These are phyloP conservation scores for Eupithecia subfuscata DNA, from an alignment of 2,888 invertebrate genomes.

Conservation along the genomic window DNA sequence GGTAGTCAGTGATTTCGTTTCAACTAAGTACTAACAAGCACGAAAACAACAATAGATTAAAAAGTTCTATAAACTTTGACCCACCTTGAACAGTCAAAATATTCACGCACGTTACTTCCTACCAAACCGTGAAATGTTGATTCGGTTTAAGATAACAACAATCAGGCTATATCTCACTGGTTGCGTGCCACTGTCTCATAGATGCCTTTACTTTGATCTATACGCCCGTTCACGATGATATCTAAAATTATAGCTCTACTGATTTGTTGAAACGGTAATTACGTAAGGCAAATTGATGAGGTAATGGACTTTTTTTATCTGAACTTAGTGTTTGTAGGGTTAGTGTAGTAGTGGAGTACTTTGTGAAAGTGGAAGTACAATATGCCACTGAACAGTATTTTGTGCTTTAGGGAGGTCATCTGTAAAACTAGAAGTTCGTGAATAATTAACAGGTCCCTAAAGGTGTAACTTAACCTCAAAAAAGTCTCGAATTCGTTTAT, in stretches of 20 bases:
- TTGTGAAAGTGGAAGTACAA: not conserved
- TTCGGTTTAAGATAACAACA: constrained; percentile 45
- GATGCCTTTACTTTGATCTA: constrained; percentile 58
- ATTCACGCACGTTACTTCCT: constrained; percentile 19
- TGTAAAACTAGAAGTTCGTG: not conserved
- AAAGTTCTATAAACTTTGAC: not conserved
- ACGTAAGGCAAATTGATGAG: constrained; percentile 71
- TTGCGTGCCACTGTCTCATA: constrained; percentile 60
- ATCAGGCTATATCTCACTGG: constrained; percentile 48
- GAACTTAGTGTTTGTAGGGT: constrained; percentile 45
- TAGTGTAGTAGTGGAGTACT: not conserved
- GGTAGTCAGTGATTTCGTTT: too few relatives aligned
- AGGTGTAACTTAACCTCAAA: not conserved
- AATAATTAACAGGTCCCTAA: not conserved
- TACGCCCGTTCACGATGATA: constrained; percentile 59
- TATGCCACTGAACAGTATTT: not conserved
- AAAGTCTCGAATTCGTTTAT: not conserved
- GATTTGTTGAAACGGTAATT: constrained; percentile 80
- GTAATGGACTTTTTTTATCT: constrained; percentile 50
- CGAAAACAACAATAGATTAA: not conserved
- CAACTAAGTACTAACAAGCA: not conserved
- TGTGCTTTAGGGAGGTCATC: not conserved
- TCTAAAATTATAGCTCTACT: constrained; percentile 63
- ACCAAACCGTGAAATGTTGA: constrained; percentile 34
- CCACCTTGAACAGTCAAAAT: constrained; percentile 1